Evolutionary conservation across 2,888 invertebrate species (phyloP), one percentile per base, ranked within the genome.

Genomic region (Hirtodrosophila confusa): DNA sequence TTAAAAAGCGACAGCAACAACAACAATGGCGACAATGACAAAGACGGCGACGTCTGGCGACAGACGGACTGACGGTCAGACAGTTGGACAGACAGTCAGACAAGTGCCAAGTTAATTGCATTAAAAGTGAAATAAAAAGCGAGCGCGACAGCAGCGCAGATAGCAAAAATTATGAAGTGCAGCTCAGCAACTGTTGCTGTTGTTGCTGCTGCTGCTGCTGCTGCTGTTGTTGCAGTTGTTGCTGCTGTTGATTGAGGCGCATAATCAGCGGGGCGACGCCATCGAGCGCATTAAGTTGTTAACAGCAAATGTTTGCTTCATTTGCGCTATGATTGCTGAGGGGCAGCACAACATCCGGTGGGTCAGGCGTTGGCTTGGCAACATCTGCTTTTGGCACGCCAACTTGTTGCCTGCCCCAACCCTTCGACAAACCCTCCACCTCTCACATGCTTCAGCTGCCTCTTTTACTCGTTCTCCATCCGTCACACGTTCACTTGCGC

Each of bases 231-330:
- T 64, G 61, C 10, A 39, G 41, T 37, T 31, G 65, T 43, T 67
- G 63, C 47, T 78, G 47, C 83, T 70, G 80, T 80, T 87, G 82
- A 82, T 82, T 82, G 82, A 87, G 83, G 82, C 82, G 86, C 88
- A 87, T 82, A 87, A 82, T 82, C 82, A 86, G 88, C 68, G 65
- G 56, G 60, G 67, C 53, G 66, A 68, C 69, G 83, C 77, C 85
- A 69, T 69, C 69, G 66, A 88, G 79, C 82, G 79, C 86, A 88
- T 86, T 84, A 88, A 86, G 88, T 86, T 88, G 86, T 86, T 86
- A 86, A 88, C 88, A 88, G 84, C 82, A 85, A 87, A 86, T 85
- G 83, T 88, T 87, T 88, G 87, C 89, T 88, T 86, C 87, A 88
- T 88, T 86, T 88, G 84, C 75, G 73, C 77, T 71, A 83, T 77